Evolutionary conservation across 2,797 vertebrate species (phyloP).

Genomic region (Anniella stebbinsi): DNA sequence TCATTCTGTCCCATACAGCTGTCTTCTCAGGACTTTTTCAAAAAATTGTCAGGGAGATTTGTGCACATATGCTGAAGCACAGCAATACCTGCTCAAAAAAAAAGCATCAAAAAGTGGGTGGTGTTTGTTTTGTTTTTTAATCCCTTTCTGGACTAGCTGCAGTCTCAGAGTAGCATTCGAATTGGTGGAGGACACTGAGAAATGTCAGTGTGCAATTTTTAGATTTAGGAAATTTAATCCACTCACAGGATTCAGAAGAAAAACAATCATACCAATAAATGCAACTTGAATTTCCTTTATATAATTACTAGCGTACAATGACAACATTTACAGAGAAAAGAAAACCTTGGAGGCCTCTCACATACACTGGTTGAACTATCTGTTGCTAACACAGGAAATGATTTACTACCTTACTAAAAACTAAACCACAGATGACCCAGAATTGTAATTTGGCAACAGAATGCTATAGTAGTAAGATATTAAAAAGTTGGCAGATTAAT

Average conservation of each 20-base stretch:
- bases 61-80: too few relatives aligned
- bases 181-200: too few relatives aligned
- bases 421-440: slow-evolving; percentile 52
- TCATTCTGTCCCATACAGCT: too few relatives aligned
- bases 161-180: too few relatives aligned
- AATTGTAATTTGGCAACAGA: slow-evolving; percentile 50
- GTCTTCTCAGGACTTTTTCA: too few relatives aligned
- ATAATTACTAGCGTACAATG: not conserved
- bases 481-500: slow-evolving; percentile 56
- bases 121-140: too few relatives aligned
- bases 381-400: slow-evolving; percentile 40
- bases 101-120: too few relatives aligned
- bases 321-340: slow-evolving; percentile 10
- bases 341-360: slow-evolving; percentile 15
- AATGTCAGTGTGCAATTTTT: not conserved
- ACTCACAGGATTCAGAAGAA: slow-evolving; percentile 1
- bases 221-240: not conserved
- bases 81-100: too few relatives aligned
- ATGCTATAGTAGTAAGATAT: not conserved
- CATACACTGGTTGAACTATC: not conserved
- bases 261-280: not conserved
- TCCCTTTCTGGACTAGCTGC: too few relatives aligned
- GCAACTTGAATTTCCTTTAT: slow-evolving; percentile 25
- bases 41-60: too few relatives aligned
- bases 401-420: slow-evolving; percentile 6